These are phyloP conservation scores for Lycorma delicatula DNA, from an alignment of 1,140 invertebrate species.

Conservation along the genomic window DNA sequence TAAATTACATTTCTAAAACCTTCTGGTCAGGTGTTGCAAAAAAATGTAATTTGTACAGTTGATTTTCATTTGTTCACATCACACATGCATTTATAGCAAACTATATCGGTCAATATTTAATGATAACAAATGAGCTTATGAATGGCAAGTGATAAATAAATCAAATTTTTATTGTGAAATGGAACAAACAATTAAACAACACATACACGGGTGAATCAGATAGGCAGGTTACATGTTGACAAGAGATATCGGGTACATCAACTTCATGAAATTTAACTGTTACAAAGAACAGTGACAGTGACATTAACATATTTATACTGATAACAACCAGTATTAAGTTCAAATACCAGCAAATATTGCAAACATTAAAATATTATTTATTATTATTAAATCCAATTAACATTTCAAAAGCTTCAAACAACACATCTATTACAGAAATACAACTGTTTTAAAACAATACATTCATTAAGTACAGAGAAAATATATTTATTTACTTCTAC, in stretches of 20 bases:
- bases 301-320: too few relatives aligned
- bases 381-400: slow-evolving; percentile 16
- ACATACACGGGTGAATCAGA: not conserved
- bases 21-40: slow-evolving; percentile 12
- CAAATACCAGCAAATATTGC: too few relatives aligned
- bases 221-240: too few relatives aligned
- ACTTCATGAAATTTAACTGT: not conserved
- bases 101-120: not conserved
- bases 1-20: not conserved
- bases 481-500: slow-evolving; percentile 15
- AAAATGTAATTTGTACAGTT: not conserved
- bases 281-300: not conserved
- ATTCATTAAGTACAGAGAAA: slow-evolving; percentile 19
- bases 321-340: too few relatives aligned
- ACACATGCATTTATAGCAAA: not conserved
- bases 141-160: slow-evolving; percentile 11
- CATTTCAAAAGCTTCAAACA: slow-evolving; percentile 20
- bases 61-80: not conserved
- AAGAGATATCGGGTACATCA: not conserved
- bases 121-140: slow-evolving; percentile 16
- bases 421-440: too few relatives aligned
- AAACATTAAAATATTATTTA: slow-evolving; percentile 19
- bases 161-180: slow-evolving; percentile 9
- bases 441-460: slow-evolving; percentile 11
- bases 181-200: not conserved